Evolutionary conservation across 2,888 invertebrate genomes (phyloP).

Genomic region (Ecdyonurus torrentis): DNA sequence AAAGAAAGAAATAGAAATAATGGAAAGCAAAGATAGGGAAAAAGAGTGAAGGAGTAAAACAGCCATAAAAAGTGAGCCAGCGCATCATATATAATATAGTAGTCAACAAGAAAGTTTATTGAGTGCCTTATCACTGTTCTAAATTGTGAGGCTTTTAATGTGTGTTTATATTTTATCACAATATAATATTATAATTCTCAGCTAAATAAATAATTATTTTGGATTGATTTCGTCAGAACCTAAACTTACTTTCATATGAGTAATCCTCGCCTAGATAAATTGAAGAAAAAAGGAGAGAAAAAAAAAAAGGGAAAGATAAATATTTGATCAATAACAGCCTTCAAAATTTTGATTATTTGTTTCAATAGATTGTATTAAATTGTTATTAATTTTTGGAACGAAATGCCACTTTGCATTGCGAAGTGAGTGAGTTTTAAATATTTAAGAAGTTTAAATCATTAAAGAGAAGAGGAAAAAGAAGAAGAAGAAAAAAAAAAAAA

Average conservation of each 20-base stretch:
- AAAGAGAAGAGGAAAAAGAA: no score
- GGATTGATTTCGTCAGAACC: conserved; percentile 14
- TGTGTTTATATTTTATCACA: no score
- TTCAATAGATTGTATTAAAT: no score
- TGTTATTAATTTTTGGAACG: no score
- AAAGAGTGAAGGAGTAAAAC: not conserved
- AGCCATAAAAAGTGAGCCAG: not conserved
- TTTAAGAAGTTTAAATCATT: no score
- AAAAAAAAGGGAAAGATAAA: not conserved
- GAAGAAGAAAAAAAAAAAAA: no score
- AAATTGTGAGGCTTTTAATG: not conserved
- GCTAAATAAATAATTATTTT: not conserved
- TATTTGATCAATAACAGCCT: not conserved
- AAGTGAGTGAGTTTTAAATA: no score
- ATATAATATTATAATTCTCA: not conserved
- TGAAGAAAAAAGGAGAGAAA: conserved; percentile 22
- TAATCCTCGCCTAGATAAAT: conserved; percentile 38
- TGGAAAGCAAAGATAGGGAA: not conserved
- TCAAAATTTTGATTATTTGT: no score
- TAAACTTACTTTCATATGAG: conserved; percentile 44
- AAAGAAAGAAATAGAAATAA: conserved; percentile 7
- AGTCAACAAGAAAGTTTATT: not conserved
- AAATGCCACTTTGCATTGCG: no score
- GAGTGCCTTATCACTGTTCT: not conserved
- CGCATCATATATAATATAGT: not conserved